A percentile compares a stretch with the other conserved stretches of the same genome.
Conservation (phyloP, 2,797 vertebrate species). For the Morus bassanus region DNA sequence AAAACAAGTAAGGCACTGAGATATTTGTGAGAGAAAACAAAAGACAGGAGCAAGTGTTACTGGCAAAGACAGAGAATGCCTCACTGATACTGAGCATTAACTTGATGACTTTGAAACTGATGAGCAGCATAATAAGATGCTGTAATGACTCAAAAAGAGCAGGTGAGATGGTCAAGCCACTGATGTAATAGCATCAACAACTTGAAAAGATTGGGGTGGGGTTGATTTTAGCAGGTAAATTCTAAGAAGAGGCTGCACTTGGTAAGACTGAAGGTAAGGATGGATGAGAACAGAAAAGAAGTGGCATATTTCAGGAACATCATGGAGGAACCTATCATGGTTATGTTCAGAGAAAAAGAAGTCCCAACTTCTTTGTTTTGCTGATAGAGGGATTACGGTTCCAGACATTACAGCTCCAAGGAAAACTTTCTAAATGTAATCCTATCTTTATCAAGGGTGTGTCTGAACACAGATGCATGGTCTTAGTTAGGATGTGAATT, state of each 20-base stretch:
- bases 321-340: not conserved
- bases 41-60: not conserved
- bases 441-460: not conserved
- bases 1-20: not conserved
- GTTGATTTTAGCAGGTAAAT: conserved; percentile 8
- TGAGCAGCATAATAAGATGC: not conserved
- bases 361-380: not conserved
- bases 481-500: not conserved
- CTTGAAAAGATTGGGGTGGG: not conserved
- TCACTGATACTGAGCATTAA: not conserved
- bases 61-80: not conserved
- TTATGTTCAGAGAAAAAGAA: not conserved
- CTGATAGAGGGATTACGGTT: not conserved
- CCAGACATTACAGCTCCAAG: not conserved
- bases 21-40: not conserved
- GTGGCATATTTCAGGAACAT: not conserved
- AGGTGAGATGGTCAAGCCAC: not conserved
- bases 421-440: not conserved
- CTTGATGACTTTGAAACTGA: not conserved
- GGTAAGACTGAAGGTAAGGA: not conserved
- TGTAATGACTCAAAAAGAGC: conserved; percentile 23
- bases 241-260: not conserved
- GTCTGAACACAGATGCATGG: not conserved
- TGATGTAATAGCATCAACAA: not conserved
- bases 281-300: not conserved